Conservation (phyloP, 1,140 invertebrate species). For the Brachystomella parvula region DNA sequence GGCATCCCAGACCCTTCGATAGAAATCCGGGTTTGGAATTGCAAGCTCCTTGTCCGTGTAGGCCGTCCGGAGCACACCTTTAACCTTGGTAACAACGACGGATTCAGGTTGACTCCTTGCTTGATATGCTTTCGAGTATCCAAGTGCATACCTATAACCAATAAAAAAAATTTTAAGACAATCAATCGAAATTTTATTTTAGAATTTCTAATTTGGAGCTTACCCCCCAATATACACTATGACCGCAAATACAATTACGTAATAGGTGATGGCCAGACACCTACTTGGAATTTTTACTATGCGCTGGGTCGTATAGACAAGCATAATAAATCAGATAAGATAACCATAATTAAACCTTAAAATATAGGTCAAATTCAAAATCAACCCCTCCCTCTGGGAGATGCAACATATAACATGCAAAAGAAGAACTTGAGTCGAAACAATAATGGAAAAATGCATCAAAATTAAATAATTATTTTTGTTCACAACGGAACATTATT, state of each 20-base stretch:
- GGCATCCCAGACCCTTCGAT: conserved; percentile 47
- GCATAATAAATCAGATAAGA: not conserved
- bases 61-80: conserved; percentile 47
- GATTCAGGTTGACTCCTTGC: conserved; percentile 45
- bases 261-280: conserved; percentile 10
- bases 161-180: not conserved
- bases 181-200: too few species aligned
- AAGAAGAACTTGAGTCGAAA: too few species aligned
- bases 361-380: not conserved
- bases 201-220: not conserved
- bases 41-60: conserved; percentile 27
- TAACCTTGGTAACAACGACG: conserved; percentile 50
- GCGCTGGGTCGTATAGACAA: conserved; percentile 3
- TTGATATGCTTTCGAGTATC: conserved; percentile 51
- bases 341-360: too few species aligned
- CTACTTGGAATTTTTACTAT: conserved; percentile 18
- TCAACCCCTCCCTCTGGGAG: not conserved
- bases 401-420: too few species aligned
- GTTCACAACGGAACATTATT: too few species aligned
- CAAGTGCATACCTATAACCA: conserved; percentile 45
- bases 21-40: conserved; percentile 26
- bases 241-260: conserved; percentile 6
- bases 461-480: too few species aligned
- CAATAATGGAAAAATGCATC: too few species aligned
- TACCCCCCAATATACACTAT: conserved; percentile 18